Evolutionary conservation across 1,140 invertebrate genomes (phyloP).

Genomic region (Battus philenor): DNA sequence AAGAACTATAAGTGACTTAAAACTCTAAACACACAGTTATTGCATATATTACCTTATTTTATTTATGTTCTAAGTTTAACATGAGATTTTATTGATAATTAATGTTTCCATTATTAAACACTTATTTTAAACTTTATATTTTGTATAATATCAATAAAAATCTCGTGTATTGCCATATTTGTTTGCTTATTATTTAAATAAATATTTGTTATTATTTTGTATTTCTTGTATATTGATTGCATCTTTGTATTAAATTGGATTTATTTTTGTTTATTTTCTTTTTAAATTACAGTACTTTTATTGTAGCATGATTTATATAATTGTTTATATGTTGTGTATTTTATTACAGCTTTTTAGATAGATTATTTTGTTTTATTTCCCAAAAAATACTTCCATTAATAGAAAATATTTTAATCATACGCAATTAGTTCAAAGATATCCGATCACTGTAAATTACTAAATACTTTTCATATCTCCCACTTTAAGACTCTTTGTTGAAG

Average conservation of each 20-base stretch:
- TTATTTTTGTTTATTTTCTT: slow-evolving; percentile 9
- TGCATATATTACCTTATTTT: slow-evolving; percentile 17
- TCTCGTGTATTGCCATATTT: slow-evolving; percentile 4
- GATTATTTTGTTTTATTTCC: slow-evolving; percentile 15
- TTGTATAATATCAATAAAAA: neutral
- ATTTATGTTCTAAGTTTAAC: slow-evolving; percentile 1
- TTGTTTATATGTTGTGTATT: slow-evolving; percentile 12
- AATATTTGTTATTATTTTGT: slow-evolving; percentile 19
- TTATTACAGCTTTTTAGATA: slow-evolving; percentile 12
- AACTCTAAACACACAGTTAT: slow-evolving; percentile 17
- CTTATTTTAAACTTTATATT: slow-evolving; percentile 2
- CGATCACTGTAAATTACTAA: too few relatives aligned
- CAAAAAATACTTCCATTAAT: neutral
- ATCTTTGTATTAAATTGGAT: slow-evolving; percentile 21
- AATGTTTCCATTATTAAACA: neutral
- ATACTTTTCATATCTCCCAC: too few relatives aligned
- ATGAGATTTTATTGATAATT: neutral
- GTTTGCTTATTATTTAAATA: slow-evolving; percentile 7
- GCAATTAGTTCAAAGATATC: too few relatives aligned
- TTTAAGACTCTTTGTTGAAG: too few relatives aligned
- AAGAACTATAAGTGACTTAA: slow-evolving; percentile 39
- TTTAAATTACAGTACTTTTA: slow-evolving; percentile 9
- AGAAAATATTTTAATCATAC: too few relatives aligned
- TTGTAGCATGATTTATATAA: slow-evolving; percentile 15
- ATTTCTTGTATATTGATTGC: slow-evolving; percentile 19